Percentiles rank a stretch among this genome's conserved stretches.
Evolutionary conservation across 1,140 invertebrate species (phyloP).

Genomic region (Lanistes nyassanus): DNA sequence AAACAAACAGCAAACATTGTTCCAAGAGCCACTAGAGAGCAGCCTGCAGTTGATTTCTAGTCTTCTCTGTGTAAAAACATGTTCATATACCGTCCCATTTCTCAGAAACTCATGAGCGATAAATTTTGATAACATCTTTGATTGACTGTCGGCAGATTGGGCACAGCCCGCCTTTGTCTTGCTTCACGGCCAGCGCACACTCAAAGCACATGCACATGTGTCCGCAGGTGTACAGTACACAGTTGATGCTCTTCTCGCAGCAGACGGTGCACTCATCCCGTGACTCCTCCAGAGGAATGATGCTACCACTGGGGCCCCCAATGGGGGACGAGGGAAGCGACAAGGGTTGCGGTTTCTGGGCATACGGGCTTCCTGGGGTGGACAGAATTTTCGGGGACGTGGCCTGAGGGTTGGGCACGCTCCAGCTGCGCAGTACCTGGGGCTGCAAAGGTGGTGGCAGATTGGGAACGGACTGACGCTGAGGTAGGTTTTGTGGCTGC

Average conservation of each 20-base stretch:
- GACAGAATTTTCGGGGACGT: constrained; percentile 27
- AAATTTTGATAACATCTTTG: constrained; percentile 93
- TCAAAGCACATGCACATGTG: constrained; percentile 99
- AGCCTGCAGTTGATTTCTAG: neutral
- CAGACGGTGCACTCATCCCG: constrained; percentile 89
- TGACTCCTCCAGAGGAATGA: constrained; percentile 34
- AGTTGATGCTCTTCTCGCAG: constrained; percentile 91
- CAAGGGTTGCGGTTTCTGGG: constrained; percentile 22
- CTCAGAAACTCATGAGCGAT: constrained; percentile 39
- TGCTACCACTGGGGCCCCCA: neutral
- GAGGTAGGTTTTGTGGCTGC: constrained; percentile 23
- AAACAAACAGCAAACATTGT: no score
- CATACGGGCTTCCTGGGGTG: constrained; percentile 7
- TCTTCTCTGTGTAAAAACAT: no score
- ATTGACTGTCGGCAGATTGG: constrained; percentile 93
- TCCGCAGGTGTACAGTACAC: constrained; percentile 94
- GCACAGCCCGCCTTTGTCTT: constrained; percentile 85
- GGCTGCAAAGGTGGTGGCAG: constrained; percentile 25
- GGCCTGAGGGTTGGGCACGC: constrained; percentile 36
- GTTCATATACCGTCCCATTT: neutral
- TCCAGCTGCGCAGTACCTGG: constrained; percentile 38
- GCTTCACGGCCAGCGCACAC: constrained; percentile 93
- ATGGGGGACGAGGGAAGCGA: constrained; percentile 31
- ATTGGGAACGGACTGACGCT: constrained; percentile 16
- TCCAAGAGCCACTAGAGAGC: neutral